Evolutionary conservation across 2,888 invertebrate genomes (phyloP).

Genomic region (Agrotis exclamationis): DNA sequence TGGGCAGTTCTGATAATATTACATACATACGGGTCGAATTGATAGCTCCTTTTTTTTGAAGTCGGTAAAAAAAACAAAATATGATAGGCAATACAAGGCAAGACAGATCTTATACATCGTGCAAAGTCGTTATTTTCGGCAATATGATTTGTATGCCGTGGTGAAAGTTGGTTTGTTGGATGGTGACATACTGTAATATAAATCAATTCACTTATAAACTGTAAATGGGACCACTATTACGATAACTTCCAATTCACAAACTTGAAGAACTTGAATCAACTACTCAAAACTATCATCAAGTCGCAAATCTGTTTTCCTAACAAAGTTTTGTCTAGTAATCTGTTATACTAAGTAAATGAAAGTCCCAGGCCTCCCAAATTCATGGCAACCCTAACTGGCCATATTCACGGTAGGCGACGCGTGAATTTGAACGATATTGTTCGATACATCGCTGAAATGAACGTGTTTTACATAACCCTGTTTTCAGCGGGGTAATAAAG

Average conservation of each 20-base stretch:
- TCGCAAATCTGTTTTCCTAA: constrained; percentile 7
- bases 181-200: too few relatives aligned
- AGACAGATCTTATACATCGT: too few relatives aligned
- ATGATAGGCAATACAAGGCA: background rate
- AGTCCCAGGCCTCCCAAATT: background rate
- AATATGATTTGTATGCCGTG: too few relatives aligned
- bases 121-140: too few relatives aligned
- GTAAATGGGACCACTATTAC: background rate
- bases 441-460: constrained; percentile 37
- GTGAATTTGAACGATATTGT: constrained; percentile 46
- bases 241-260: background rate
- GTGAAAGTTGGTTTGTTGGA: too few relatives aligned
- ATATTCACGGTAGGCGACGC: constrained; percentile 62
- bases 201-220: background rate
- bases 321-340: background rate
- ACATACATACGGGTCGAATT: too few relatives aligned
- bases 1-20: too few relatives aligned
- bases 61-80: background rate
- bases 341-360: constrained; percentile 22
- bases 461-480: constrained; percentile 31
- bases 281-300: background rate
- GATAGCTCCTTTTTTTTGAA: too few relatives aligned
- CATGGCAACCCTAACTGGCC: constrained; percentile 19
- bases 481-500: constrained; percentile 15
- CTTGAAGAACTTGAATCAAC: background rate